Conservation (phyloP, 2,113 vertebrate genomes). For the Scophthalmus maximus region DNA sequence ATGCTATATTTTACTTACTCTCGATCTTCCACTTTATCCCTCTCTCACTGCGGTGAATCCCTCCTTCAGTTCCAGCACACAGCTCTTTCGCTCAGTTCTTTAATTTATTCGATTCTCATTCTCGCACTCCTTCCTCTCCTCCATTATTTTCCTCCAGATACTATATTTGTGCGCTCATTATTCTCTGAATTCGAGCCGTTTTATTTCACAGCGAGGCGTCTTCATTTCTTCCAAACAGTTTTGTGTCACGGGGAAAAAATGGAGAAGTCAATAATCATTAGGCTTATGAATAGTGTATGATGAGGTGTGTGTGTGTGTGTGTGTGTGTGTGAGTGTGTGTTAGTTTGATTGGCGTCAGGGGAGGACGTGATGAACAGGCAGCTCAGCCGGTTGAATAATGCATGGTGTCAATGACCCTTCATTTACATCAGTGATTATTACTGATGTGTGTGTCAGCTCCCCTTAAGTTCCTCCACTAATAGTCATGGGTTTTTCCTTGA, state of each 20-base stretch:
- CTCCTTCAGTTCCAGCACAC: too few species aligned
- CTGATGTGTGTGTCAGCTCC: constrained; percentile 22
- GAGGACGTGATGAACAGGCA: constrained; percentile 33
- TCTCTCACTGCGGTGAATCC: too few species aligned
- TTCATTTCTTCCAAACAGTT: constrained; percentile 6
- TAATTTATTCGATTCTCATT: too few species aligned
- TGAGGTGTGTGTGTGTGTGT: background rate
- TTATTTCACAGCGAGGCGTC: background rate
- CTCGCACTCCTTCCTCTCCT: background rate
- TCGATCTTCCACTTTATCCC: too few species aligned
- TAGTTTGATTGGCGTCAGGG: constrained; percentile 24
- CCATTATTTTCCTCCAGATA: background rate
- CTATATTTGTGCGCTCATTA: background rate
- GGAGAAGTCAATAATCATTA: constrained; percentile 31
- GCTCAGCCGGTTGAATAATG: constrained; percentile 52
- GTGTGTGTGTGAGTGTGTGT: too few species aligned
- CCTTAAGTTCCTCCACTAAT: background rate
- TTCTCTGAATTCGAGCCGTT: constrained; percentile 1
- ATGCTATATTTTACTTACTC: too few species aligned
- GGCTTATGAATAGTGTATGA: constrained; percentile 49
- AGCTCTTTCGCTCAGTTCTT: too few species aligned
- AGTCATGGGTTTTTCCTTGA: constrained; percentile 4
- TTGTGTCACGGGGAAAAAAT: constrained; percentile 36
- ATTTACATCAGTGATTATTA: constrained; percentile 44
- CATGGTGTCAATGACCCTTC: constrained; percentile 37